Evolutionary conservation across 2,888 invertebrate genomes (phyloP), one percentile per base, ranked within the genome.

Genomic region (Rhopalosiphum nymphaeae): DNA sequence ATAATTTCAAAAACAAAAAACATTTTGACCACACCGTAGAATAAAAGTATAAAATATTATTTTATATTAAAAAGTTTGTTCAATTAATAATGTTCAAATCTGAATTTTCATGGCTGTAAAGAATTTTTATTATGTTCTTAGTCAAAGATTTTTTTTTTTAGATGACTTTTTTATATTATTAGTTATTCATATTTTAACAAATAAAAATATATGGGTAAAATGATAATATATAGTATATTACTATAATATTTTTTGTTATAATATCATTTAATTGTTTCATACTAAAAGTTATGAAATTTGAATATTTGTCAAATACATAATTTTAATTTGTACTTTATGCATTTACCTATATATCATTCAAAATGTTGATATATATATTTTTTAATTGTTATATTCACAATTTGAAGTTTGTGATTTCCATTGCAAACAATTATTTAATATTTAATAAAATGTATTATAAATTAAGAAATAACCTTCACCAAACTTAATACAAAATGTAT

Each of bases 41-140:
- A 78, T 36, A 36, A 78, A 36, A 78, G 36, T 36, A 78, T 78
- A 78, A 78, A 78, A 78, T 78, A 78, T 21, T 78, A 78, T 78
- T 78, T 78, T 78, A 78, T 36, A 78, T 36, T 78, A 78, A 78
- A 78, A 78, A 78, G 78, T 78, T 78, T 78, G n/a, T 36, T 78
- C 2, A 78, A 7, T 78, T 36, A 78, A 78, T 78, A 36, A 78
- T 78, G 21, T 78, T 78, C 7, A 78, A 78, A 36, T 7, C 21
- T 78, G 2, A 78, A 36, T 36, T 78, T 78, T 36, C 36, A 78
- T 36, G 21, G 36, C 36, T 78, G 36, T 36, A 78, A 78, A 36
- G 36, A 78, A 9, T 78, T 36, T 78, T 78, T 36, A 78, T 1
- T 21, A 78, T 25, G 36, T 36, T 36, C 2, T 36, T 78, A 9